Conservation (phyloP, 1,140 invertebrate species). For the Drosophila oshimai region DNA sequence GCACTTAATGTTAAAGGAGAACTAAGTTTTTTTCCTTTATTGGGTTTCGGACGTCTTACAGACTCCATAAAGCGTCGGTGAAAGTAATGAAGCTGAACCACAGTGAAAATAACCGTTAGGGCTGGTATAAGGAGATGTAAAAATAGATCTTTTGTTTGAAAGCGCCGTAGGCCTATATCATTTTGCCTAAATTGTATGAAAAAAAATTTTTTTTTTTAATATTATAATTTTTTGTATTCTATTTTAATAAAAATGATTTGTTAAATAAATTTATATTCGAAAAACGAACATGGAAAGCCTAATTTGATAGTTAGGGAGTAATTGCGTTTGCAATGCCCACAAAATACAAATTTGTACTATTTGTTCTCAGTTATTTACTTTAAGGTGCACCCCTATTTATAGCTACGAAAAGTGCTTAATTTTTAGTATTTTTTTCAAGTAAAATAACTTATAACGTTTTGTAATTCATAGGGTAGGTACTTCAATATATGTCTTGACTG, state of each 20-base stretch:
- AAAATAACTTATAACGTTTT: too few species aligned
- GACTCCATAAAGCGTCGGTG: slow-evolving; percentile 85
- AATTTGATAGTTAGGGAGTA: too few species aligned
- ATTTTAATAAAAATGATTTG: neutral
- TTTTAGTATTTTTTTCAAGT: too few species aligned
- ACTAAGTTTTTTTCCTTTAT: neutral
- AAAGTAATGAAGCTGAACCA: slow-evolving; percentile 98
- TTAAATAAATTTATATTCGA: too few species aligned
- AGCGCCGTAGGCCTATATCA: slow-evolving; percentile 95
- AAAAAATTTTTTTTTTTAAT: neutral
- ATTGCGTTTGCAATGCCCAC: too few species aligned
- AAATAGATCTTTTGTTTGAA: slow-evolving; percentile 94
- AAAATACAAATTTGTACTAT: too few species aligned
- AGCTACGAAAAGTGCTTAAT: too few species aligned
- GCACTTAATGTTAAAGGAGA: neutral
- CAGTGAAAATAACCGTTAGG: slow-evolving; percentile 96
- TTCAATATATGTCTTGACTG: too few species aligned
- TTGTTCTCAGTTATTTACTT: too few species aligned
- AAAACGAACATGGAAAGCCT: too few species aligned
- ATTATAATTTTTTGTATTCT: neutral
- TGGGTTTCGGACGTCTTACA: slow-evolving; percentile 37
- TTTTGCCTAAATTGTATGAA: slow-evolving; percentile 87
- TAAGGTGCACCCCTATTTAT: too few species aligned
- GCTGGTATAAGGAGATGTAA: slow-evolving; percentile 95
- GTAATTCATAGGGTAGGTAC: too few species aligned